Evolutionary conservation across 2,797 vertebrate species (phyloP).

Genomic region (Chelmon rostratus): DNA sequence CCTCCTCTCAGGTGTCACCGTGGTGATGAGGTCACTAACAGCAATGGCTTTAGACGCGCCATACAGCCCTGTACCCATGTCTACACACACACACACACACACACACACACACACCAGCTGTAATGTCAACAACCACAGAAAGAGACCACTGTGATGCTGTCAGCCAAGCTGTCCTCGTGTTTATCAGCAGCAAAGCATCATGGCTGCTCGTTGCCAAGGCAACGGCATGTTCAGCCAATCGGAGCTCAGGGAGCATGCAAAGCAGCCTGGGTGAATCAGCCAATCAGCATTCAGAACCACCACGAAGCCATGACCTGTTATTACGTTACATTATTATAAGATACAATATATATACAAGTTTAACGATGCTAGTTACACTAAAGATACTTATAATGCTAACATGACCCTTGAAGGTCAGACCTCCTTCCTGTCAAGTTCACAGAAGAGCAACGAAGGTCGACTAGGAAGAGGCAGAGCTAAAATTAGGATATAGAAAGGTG

Average conservation of each 20-base stretch:
- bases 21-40: slow-evolving; percentile 95
- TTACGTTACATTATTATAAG: neutral
- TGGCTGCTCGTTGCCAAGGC: slow-evolving; percentile 25
- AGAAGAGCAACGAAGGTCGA: neutral
- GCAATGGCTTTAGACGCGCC: slow-evolving; percentile 92
- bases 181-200: slow-evolving; percentile 39
- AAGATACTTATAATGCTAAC: neutral
- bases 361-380: neutral
- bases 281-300: slow-evolving; percentile 51
- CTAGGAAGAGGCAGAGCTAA: neutral
- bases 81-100: slow-evolving; percentile 74
- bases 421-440: neutral
- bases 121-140: neutral
- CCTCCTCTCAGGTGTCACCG: slow-evolving; percentile 93
- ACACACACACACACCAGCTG: slow-evolving; percentile 25
- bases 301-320: neutral
- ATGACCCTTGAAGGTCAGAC: slow-evolving; percentile 8
- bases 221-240: slow-evolving; percentile 44
- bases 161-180: neutral
- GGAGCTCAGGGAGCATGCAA: slow-evolving; percentile 86
- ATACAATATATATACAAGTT: too few relatives aligned
- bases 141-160: neutral
- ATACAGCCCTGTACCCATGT: slow-evolving; percentile 95
- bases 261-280: slow-evolving; percentile 33
- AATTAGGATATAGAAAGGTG: neutral